A percentile compares a stretch with the other conserved stretches of the same genome.
phyloP scores from a whole-genome alignment of 35 echinoderm and acorn worm genomes.

The Patiria miniata region DNA sequence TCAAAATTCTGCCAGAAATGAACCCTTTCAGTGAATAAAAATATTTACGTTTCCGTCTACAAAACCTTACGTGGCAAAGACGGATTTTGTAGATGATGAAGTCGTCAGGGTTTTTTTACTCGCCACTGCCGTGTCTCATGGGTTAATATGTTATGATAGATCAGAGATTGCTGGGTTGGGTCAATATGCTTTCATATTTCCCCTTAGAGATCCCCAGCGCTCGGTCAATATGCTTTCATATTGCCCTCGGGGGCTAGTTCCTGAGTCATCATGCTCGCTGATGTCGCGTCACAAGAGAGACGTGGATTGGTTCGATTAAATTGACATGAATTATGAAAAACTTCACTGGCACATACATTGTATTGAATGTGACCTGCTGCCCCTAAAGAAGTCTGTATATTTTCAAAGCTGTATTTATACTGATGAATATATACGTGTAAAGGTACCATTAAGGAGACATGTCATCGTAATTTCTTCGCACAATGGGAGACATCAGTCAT shows the following conservation, averaged over 20 bases:
- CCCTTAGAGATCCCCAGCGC: background rate
- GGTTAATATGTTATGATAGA: slow-evolving; percentile 7
- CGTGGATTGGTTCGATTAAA: no score
- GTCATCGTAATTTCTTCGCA: no score
- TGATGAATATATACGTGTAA: no score
- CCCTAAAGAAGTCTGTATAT: no score
- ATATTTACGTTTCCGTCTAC: background rate
- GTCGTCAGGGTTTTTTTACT: background rate
- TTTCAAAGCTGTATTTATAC: no score
- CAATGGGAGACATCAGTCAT: no score
- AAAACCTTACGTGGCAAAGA: background rate
- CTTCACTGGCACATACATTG: no score
- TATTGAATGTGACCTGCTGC: no score
- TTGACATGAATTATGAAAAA: no score
- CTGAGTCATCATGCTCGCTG: background rate
- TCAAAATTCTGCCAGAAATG: no score
- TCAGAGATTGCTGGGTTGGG: background rate
- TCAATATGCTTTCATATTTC: background rate
- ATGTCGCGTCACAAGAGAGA: background rate
- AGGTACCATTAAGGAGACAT: no score
- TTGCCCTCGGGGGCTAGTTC: background rate
- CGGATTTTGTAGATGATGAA: background rate
- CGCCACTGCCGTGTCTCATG: background rate
- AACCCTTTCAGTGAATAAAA: background rate
- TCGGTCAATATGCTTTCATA: background rate